Conservation (phyloP, 2,797 vertebrate species). For the Lepilemur septentrionalis region DNA sequence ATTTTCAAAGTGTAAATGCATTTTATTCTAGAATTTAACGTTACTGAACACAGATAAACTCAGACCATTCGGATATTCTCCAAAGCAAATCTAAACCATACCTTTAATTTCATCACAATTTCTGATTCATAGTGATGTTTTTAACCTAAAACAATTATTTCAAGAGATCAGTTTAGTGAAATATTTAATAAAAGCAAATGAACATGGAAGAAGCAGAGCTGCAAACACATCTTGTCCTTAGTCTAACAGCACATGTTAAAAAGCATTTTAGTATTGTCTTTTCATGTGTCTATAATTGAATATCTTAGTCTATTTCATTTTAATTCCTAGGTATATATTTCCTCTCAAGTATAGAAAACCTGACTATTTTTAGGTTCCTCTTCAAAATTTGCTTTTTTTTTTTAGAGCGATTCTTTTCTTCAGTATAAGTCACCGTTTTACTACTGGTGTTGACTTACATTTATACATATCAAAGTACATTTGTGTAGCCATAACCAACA, state of each 20-base stretch:
- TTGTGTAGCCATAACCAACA: not conserved
- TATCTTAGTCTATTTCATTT: conserved; percentile 44
- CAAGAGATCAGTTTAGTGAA: conserved; percentile 46
- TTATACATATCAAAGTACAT: not conserved
- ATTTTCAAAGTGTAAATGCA: not conserved
- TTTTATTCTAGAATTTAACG: conserved; percentile 32
- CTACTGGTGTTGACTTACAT: conserved; percentile 5
- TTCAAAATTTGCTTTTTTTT: conserved; percentile 54
- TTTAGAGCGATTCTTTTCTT: conserved; percentile 6
- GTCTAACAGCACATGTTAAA: conserved; percentile 10
- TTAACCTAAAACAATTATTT: conserved; percentile 8
- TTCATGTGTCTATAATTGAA: not conserved
- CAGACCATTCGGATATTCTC: conserved; percentile 18
- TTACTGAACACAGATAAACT: not conserved
- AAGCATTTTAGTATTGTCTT: conserved; percentile 9
- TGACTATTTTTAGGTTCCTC: conserved; percentile 39
- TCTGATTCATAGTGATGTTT: conserved; percentile 27
- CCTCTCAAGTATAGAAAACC: conserved; percentile 17
- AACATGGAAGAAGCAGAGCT: not conserved
- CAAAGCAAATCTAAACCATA: conserved; percentile 49
- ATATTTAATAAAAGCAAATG: conserved; percentile 34
- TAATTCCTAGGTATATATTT: conserved; percentile 8
- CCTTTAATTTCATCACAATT: conserved; percentile 6
- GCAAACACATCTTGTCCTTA: not conserved
- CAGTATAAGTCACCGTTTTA: not conserved